Evolutionary conservation across 2,888 invertebrate genomes (phyloP).

Genomic region (Silvanus unidentatus): DNA sequence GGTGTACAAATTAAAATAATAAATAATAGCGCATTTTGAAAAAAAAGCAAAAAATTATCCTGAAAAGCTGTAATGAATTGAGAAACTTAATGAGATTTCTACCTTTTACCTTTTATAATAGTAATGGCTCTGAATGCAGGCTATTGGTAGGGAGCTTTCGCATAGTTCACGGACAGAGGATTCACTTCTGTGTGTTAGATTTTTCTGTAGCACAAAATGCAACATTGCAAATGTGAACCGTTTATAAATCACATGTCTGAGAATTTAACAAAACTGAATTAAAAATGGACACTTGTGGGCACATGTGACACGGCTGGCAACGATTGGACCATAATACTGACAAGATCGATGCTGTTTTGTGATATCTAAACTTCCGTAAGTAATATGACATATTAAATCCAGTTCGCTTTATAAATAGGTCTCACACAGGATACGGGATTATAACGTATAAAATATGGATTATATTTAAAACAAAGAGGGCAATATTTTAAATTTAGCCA

Average conservation of each 20-base stretch:
- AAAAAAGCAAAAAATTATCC: too few relatives aligned
- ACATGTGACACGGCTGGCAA: not conserved
- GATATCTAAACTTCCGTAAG: conserved; percentile 14
- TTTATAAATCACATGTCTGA: not conserved
- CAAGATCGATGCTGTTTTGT: conserved; percentile 16
- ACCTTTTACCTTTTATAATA: not conserved
- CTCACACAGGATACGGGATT: not conserved
- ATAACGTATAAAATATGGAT: not conserved
- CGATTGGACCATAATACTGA: conserved; percentile 3
- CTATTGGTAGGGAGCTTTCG: conserved; percentile 22
- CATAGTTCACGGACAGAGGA: conserved; percentile 16
- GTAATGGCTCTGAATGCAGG: conserved; percentile 25
- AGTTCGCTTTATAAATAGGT: conserved; percentile 18
- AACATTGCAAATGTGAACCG: conserved; percentile 18
- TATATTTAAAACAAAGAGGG: conserved; percentile 1
- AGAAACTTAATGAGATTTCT: too few relatives aligned
- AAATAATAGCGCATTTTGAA: too few relatives aligned
- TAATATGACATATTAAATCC: conserved; percentile 15
- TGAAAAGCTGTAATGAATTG: too few relatives aligned
- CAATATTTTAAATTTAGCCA: not conserved
- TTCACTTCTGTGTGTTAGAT: conserved; percentile 23
- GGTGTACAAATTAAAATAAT: too few relatives aligned
- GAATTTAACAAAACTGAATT: not conserved
- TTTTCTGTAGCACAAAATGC: conserved; percentile 29
- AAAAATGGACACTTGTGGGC: too few relatives aligned